Base-by-base conservation (phyloP, 2,797 vertebrate species). In the Pipistrellus nathusii region DNA sequence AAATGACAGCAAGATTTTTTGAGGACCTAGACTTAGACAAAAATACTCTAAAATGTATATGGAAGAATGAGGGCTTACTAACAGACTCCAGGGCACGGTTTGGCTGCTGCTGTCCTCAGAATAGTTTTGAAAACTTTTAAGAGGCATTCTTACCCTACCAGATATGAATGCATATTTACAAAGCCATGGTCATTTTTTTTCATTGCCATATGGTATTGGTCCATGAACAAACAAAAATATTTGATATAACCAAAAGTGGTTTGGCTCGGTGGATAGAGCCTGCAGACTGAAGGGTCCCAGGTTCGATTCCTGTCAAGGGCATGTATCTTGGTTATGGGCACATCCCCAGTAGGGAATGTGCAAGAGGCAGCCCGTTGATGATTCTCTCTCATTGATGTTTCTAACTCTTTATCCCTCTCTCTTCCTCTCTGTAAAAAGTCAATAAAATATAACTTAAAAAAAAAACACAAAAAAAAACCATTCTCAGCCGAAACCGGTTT, bases 71-170 rank as follows among this genome's bases (percentile, higher is more conserved):
- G 72, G 4, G 13, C 30, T 38, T 77, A 38, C 30, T 55, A 48
- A 62, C 20, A 80, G 53, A 69, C 44, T 59, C 18, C 38, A 88
- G 14, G 59, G 25, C 38, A 76, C 8, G 32, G 7, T 30, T n/a
- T 27, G 75, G 44, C 64, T 62, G 44, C 15, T 81, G 15, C 8
- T 83, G 53, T 89, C 62, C 53, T 75, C 20, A 44, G 53, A 85
- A 72, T 44, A 57, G 62, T 76, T 83, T 48, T 83, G 35, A 85
- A 10, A 77, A 68, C 23, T 87, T 92, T 85, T 64, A 92, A 77
- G n/a, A 77, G 30, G 21, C 23, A 62, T 64, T 85, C 38, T 88
- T 46, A 62, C 27, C 11, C 51, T 77, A 59, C 7, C 32, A 35
- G n/a, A 53, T 62, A 30, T 21, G 20, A 90, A 89, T 32, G 51